A percentile compares a stretch with the other conserved stretches of the same genome.
Conservation (phyloP, 2,113 vertebrate species). For the Oceanites oceanicus region DNA sequence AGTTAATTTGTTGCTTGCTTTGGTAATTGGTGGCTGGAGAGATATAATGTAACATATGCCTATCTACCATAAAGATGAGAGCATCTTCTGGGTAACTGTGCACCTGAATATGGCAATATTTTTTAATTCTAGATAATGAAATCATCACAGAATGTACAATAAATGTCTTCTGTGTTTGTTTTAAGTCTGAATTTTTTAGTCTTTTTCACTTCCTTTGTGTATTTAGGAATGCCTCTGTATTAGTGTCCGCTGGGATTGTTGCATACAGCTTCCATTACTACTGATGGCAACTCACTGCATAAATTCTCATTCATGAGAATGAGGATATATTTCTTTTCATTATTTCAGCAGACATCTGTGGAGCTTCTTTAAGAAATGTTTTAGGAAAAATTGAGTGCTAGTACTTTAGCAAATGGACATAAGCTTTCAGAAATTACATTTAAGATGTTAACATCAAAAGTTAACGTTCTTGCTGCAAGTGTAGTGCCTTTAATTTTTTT, state of each 20-base stretch:
- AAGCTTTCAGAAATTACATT: slow-evolving; percentile 13
- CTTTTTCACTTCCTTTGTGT: not conserved
- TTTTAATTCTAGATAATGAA: not conserved
- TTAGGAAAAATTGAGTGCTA: not conserved
- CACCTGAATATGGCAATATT: not conserved
- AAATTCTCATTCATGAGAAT: not conserved
- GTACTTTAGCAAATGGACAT: not conserved
- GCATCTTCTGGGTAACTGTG: not conserved
- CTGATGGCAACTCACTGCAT: not conserved
- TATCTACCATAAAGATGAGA: not conserved
- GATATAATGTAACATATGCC: not conserved
- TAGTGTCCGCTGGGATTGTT: not conserved
- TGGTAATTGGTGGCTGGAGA: not conserved
- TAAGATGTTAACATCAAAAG: not conserved
- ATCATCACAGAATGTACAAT: not conserved
- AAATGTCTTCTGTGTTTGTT: not conserved
- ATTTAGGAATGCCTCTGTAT: not conserved
- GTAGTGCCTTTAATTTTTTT: not conserved
- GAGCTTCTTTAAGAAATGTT: not conserved
- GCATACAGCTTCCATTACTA: not conserved
- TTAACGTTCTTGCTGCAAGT: not conserved
- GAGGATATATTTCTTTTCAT: not conserved
- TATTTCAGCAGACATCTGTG: not conserved
- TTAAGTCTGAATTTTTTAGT: not conserved
- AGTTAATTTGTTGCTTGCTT: not conserved